Conservation (phyloP, 2,113 vertebrate species). For the Hyaena hyaena region DNA sequence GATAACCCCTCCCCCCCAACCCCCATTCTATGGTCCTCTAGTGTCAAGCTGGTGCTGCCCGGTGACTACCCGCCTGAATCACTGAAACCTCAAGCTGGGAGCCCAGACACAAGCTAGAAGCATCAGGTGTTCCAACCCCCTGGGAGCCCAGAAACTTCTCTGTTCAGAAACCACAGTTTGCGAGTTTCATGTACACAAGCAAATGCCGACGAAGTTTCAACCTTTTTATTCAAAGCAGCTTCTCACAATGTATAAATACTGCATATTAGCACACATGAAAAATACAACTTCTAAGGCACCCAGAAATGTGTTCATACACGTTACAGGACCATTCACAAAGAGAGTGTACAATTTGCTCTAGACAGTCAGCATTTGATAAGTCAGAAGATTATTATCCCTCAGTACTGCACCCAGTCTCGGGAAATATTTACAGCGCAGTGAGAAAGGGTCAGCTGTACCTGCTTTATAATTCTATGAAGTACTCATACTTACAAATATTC, state of each 20-base stretch:
- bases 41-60: background rate
- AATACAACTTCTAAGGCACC: constrained; percentile 96
- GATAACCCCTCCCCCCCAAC: background rate
- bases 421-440: constrained; percentile 88
- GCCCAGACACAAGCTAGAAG: background rate
- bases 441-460: constrained; percentile 86
- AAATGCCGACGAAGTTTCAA: constrained; percentile 83
- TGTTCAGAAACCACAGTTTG: constrained; percentile 1
- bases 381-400: constrained; percentile 86
- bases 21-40: background rate
- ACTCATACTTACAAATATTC: constrained; percentile 87
- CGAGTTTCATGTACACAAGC: background rate
- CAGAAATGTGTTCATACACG: constrained; percentile 94
- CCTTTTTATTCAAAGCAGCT: constrained; percentile 96
- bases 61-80: background rate
- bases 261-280: constrained; percentile 94
- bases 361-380: constrained; percentile 89
- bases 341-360: constrained; percentile 89
- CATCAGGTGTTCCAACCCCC: background rate
- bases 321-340: constrained; percentile 89
- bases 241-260: constrained; percentile 94
- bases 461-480: constrained; percentile 86
- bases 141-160: background rate
- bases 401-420: constrained; percentile 85
- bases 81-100: background rate